Base-by-base conservation (phyloP, 2,113 vertebrate species). In the Alligator sinensis region DNA sequence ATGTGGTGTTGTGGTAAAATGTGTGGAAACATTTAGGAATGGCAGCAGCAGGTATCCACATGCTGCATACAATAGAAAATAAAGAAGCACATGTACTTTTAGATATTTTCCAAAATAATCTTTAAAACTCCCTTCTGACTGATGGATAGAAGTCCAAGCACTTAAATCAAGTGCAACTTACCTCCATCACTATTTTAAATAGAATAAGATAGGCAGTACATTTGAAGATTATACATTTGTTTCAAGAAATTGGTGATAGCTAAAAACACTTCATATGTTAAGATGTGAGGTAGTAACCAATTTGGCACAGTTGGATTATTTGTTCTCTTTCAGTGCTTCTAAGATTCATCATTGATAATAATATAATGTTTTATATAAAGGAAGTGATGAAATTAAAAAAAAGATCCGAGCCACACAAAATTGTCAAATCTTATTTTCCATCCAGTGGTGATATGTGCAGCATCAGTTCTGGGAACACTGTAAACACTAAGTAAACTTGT, bases 11-110 rank as follows among this genome's bases (percentile, higher is more conserved):
- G 76, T 47, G 27, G 2, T 62, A n/a, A 19, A 58, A 74, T 11
- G 1, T 13, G 3, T 1, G 25, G 6, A 55, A 72, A 5, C 82
- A 47, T 38, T 70, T 68, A 66, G 4, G 6, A 4, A 2, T 82
- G 18, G 58, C 60, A 59, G 2, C 4, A 34, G 1, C 1, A 70
- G 5, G 0, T 2, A 30, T 66, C 64, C 77, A 21, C n/a, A 19
- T 13, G 9, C n/a, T 13, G 75, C 15, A 18, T 22, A 22, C 1
- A 68, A 55, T n/a, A 14, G 4, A 6, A 78, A 58, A 27, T 59
- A 30, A 88, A 63, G 34, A 27, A 30, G 14, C 87, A 7, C 24
- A 79, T 18, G 6, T 10, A 75, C 2, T 4, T 5, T 22, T 0
- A 2, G 3, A 75, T 6, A 4, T 70, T 62, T 68, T 61, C 8